Percentiles rank a stretch among this genome's conserved stretches.
phyloP scores from a whole-genome alignment of 1,140 invertebrate species.

The Philopotamus ludificatus region DNA sequence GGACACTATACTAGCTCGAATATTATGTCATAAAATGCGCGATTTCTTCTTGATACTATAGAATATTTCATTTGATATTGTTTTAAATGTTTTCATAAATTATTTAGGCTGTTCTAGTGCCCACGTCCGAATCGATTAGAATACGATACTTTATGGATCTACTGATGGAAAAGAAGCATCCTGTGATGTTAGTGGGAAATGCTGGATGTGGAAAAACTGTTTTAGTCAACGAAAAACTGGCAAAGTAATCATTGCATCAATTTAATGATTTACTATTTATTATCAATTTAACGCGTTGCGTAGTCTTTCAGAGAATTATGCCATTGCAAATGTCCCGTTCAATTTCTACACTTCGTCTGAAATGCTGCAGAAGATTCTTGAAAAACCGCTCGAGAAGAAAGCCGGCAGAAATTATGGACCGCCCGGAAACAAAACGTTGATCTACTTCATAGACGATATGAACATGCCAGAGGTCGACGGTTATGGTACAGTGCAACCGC shows the following conservation, averaged over 20 bases:
- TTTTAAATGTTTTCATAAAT: not conserved
- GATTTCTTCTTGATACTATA: not conserved
- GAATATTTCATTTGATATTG: not conserved
- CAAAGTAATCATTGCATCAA: constrained; percentile 47
- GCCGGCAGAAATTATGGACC: constrained; percentile 94
- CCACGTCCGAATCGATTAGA: constrained; percentile 89
- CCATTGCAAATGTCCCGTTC: constrained; percentile 89
- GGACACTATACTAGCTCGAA: no score
- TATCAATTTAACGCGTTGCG: constrained; percentile 25
- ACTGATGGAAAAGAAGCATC: constrained; percentile 82
- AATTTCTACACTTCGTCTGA: constrained; percentile 97
- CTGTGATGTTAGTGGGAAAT: constrained; percentile 91
- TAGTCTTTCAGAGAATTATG: constrained; percentile 80
- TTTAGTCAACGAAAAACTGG: constrained; percentile 82
- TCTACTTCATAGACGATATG: constrained; percentile 97
- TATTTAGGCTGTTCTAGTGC: constrained; percentile 80
- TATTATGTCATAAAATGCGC: not conserved
- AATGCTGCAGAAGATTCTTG: constrained; percentile 92
- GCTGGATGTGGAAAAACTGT: constrained; percentile 92
- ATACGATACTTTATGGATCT: constrained; percentile 88
- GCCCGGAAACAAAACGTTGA: constrained; percentile 89
- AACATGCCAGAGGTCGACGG: constrained; percentile 96
- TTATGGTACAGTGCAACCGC: constrained; percentile 94
- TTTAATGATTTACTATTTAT: constrained; percentile 11
- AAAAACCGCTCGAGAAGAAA: constrained; percentile 96